Evolutionary conservation across 2,113 vertebrate genomes (phyloP).

Genomic region (Corythaixoides concolor): DNA sequence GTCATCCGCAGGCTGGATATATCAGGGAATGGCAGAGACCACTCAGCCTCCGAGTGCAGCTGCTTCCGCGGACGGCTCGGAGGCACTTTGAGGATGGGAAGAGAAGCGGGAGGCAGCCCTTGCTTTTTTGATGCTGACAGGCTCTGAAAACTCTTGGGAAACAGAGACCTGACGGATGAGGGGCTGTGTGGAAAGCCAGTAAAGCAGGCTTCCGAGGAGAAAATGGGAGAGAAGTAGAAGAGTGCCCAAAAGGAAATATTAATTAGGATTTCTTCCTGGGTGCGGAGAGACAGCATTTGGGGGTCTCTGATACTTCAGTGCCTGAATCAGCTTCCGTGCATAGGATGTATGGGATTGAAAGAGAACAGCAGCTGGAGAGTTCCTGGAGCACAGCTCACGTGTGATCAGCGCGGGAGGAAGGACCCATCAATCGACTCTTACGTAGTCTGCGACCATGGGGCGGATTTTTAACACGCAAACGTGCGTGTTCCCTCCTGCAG

Average conservation of each 20-base stretch:
- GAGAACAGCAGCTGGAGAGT: not conserved
- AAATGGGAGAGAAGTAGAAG: not conserved
- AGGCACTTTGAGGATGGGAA: not conserved
- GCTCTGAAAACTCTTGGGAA: not conserved
- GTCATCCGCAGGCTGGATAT: slow-evolving; percentile 36
- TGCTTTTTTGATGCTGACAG: not conserved
- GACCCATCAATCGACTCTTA: not conserved
- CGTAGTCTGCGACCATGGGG: not conserved
- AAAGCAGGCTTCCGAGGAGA: not conserved
- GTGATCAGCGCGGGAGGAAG: not conserved
- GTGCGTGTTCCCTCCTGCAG: not conserved
- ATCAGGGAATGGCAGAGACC: not conserved
- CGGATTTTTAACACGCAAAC: not conserved
- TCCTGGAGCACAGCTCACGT: not conserved
- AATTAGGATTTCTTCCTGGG: not conserved
- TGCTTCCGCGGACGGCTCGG: not conserved
- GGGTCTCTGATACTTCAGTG: not conserved
- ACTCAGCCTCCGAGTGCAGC: not conserved
- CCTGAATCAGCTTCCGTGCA: not conserved
- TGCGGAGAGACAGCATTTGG: not conserved
- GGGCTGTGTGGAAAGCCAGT: not conserved
- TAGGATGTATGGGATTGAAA: not conserved
- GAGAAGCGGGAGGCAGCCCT: not conserved
- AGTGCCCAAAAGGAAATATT: not conserved
- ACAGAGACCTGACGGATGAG: not conserved